phyloP scores from a whole-genome alignment of 2,888 invertebrate genomes.

The Apamea sordens region DNA sequence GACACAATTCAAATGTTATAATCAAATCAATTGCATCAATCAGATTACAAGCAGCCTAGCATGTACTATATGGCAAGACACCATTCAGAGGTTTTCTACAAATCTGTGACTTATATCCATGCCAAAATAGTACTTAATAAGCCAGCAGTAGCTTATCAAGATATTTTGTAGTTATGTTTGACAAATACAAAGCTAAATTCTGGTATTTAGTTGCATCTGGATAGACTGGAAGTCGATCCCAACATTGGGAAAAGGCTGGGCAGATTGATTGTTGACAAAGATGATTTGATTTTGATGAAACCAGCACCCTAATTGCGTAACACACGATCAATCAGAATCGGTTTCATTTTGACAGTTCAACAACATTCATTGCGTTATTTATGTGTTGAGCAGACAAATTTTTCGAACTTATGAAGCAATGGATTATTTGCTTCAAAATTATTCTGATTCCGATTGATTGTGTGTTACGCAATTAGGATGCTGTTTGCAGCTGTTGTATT shows the following conservation, averaged over 20 bases:
- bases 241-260: background rate
- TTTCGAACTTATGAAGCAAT: no score
- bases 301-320: no score
- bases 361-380: no score
- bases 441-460: no score
- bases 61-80: slow-evolving; percentile 3
- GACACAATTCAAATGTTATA: slow-evolving; percentile 12
- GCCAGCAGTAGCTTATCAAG: background rate
- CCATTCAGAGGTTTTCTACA: background rate
- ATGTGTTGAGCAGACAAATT: no score
- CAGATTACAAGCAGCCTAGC: slow-evolving; percentile 7
- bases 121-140: slow-evolving; percentile 23
- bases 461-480: no score
- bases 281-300: background rate
- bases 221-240: background rate
- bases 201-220: no score
- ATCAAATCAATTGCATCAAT: slow-evolving; percentile 27
- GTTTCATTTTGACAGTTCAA: no score
- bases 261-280: background rate
- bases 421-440: no score
- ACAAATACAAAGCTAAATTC: background rate
- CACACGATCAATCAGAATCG: no score
- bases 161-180: slow-evolving; percentile 38
- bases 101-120: background rate
- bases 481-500: background rate